These are phyloP conservation scores for Abscondita cerata DNA, from an alignment of 2,888 invertebrate species.

Conservation along the genomic window DNA sequence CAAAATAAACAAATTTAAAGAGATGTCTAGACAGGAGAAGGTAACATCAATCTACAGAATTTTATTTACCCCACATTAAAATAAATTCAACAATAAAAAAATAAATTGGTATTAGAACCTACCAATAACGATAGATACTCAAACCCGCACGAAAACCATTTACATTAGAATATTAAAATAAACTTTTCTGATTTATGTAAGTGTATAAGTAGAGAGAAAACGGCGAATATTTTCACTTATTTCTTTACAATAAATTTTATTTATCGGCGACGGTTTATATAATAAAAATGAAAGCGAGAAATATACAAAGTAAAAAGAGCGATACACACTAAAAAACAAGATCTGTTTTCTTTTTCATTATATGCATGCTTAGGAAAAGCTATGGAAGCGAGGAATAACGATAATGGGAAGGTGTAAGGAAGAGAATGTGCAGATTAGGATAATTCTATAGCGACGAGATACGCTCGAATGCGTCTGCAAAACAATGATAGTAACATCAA, in stretches of 20 bases:
- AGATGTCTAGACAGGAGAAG: too few relatives aligned
- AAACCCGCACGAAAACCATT: constrained; percentile 12
- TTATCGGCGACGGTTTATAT: constrained; percentile 14
- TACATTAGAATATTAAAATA: constrained; percentile 11
- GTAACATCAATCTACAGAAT: too few relatives aligned
- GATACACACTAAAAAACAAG: constrained; percentile 13
- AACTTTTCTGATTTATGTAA: constrained; percentile 24
- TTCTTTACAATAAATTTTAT: constrained; percentile 18
- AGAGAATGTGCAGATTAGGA: constrained; percentile 28
- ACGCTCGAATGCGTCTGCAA: constrained; percentile 24
- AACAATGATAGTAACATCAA: constrained; percentile 25
- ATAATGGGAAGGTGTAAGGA: constrained; percentile 25
- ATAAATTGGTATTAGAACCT: too few relatives aligned
- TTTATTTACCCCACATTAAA: too few relatives aligned
- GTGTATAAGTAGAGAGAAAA: constrained; percentile 13
- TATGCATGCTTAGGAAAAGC: constrained; percentile 14
- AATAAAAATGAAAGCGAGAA: constrained; percentile 23
- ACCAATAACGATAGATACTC: background rate
- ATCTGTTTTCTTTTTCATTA: constrained; percentile 20
- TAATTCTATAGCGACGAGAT: constrained; percentile 27
- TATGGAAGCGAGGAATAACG: constrained; percentile 12
- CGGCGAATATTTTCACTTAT: constrained; percentile 23
- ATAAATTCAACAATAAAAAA: too few relatives aligned
- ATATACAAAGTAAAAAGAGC: constrained; percentile 5
- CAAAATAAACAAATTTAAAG: too few relatives aligned